Conservation (phyloP, 2,888 invertebrate genomes). For the Empis livida region DNA sequence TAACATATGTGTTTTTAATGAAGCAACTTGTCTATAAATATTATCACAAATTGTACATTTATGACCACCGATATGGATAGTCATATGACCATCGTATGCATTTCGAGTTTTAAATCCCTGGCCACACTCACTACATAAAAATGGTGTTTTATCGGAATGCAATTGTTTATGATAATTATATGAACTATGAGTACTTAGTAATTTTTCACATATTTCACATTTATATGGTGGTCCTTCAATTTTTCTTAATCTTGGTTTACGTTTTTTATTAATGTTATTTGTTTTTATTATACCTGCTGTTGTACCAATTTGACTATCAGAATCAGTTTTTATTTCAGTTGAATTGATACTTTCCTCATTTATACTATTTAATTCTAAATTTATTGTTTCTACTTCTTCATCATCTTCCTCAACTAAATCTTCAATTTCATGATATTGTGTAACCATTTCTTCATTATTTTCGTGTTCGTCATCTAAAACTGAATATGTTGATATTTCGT, state of each 20-base stretch:
- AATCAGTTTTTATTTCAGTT: not conserved
- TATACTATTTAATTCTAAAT: constrained; percentile 4
- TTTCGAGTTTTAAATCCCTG: constrained; percentile 34
- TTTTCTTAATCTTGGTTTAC: constrained; percentile 7
- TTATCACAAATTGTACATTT: constrained; percentile 29
- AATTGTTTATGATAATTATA: constrained; percentile 33
- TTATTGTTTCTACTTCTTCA: constrained; percentile 5
- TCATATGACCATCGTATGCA: constrained; percentile 31
- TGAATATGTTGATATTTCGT: not conserved
- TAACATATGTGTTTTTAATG: constrained; percentile 27
- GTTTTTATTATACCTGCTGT: not conserved
- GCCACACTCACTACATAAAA: constrained; percentile 27
- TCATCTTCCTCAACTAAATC: constrained; percentile 7
- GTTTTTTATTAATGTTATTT: not conserved
- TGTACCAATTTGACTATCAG: not conserved
- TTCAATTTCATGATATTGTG: constrained; percentile 8
- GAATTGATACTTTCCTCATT: constrained; percentile 8
- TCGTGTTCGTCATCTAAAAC: not conserved
- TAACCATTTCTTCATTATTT: constrained; percentile 2
- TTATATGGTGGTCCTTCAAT: constrained; percentile 14
- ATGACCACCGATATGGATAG: constrained; percentile 27
- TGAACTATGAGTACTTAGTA: constrained; percentile 29
- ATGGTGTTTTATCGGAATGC: constrained; percentile 30
- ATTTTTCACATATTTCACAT: constrained; percentile 26
- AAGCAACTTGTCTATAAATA: constrained; percentile 29